Percentiles rank a stretch among this genome's conserved stretches.
These are phyloP conservation scores for Penaeus chinensis DNA, from an alignment of 1,140 invertebrate species.

Conservation along the genomic window DNA sequence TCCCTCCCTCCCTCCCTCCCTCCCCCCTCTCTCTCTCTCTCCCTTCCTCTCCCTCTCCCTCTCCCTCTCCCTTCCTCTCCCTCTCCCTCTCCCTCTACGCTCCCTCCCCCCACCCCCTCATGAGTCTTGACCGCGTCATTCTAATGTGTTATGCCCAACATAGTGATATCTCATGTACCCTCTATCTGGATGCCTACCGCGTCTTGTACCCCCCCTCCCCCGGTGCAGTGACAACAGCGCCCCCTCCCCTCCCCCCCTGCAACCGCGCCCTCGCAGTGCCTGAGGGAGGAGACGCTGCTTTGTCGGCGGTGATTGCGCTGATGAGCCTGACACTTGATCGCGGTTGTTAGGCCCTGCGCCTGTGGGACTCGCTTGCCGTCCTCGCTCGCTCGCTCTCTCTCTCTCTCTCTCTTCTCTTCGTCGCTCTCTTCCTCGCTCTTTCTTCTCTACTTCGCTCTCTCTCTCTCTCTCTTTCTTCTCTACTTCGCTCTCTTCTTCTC, in stretches of 20 bases:
- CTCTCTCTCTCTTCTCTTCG: no score
- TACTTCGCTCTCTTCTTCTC: background rate
- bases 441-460: background rate
- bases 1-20: background rate
- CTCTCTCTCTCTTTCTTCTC: slow-evolving; percentile 4
- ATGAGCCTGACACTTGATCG: background rate
- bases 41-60: background rate
- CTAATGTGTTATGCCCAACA: no score
- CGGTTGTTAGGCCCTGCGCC: background rate
- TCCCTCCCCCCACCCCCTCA: slow-evolving; percentile 25
- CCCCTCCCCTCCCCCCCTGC: no score
- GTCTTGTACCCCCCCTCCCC: no score
- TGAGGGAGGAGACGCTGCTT: background rate
- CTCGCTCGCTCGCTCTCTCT: no score
- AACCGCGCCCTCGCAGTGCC: background rate
- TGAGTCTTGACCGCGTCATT: background rate
- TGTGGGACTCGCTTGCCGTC: background rate
- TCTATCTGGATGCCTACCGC: background rate
- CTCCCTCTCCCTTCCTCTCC: no score
- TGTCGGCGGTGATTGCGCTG: background rate
- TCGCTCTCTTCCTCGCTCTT: no score
- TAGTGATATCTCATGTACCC: background rate
- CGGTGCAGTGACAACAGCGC: no score
- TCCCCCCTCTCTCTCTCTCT: slow-evolving; percentile 47
- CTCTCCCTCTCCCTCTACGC: background rate